Evolutionary conservation across 2,797 vertebrate species (phyloP).

Genomic region (Trematomus bernacchii): DNA sequence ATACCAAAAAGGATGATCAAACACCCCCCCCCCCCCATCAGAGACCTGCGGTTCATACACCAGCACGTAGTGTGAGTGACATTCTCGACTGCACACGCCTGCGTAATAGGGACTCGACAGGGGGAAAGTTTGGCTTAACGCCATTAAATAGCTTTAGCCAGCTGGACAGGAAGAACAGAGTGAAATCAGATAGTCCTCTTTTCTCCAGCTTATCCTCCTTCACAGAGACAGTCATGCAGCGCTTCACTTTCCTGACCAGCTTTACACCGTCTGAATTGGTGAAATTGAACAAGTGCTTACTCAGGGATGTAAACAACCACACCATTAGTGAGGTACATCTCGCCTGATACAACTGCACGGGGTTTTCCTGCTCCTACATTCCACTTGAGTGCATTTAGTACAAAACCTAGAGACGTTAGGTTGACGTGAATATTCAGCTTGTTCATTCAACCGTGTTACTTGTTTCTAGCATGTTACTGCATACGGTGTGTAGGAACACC

Average conservation of each 20-base stretch:
- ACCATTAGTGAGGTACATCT: conserved; percentile 20
- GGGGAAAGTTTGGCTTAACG: conserved; percentile 32
- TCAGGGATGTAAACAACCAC: conserved; percentile 16
- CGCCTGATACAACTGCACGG: not conserved
- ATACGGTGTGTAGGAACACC: conserved; percentile 9
- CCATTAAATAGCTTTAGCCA: conserved; percentile 36
- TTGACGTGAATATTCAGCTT: conserved; percentile 32
- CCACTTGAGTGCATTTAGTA: conserved; percentile 22
- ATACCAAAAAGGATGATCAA: not conserved
- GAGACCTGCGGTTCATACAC: not conserved
- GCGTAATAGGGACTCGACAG: conserved; percentile 17
- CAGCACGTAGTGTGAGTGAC: not conserved
- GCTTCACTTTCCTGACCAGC: conserved; percentile 18
- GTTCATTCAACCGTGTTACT: conserved; percentile 28
- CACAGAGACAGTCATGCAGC: conserved; percentile 20
- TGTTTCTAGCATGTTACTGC: conserved; percentile 12
- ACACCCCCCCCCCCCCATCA: not conserved
- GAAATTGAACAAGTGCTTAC: conserved; percentile 32
- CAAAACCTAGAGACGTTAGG: not conserved
- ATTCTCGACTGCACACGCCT: conserved; percentile 5
- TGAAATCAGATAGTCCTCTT: conserved; percentile 30
- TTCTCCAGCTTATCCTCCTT: conserved; percentile 38
- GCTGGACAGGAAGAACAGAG: conserved; percentile 32
- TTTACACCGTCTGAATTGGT: conserved; percentile 19
- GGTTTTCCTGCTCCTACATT: conserved; percentile 2